Base-by-base conservation (phyloP, 2,888 invertebrate species). In the Calliphora vomitoria region DNA sequence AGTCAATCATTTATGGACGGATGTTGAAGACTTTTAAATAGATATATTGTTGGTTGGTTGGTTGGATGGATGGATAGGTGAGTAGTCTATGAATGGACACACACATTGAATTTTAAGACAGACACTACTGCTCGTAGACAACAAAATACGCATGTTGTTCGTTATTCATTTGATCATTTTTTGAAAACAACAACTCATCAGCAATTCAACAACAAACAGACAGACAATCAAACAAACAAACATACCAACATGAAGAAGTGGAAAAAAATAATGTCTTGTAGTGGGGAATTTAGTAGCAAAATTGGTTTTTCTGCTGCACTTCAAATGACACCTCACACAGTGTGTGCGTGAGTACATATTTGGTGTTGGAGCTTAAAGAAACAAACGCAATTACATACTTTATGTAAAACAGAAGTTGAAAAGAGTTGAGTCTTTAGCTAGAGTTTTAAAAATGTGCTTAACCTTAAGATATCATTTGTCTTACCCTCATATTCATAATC, bases 1-100 rank as follows among this genome's bases (percentile, higher is more conserved):
- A 64, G 76, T 85, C 76, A 78, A 71, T 82, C 71, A 85, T 64
- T 44, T 75, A 62, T 82, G 62, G 68, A 74, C 35, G 38, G 41
- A 25, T 79, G 75, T 62, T 82, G 68, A 75, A 75, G 11, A 47
- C 58, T 82, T 75, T 68, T 35, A 58, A 75, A 75, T 66, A 55
- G 44, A 41, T 25, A 66, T 25, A 53, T 31, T 15, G 72, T 41
- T 69, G 68, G 38, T 15, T 69, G 58, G 35, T 31, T 53, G 53
- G 50, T 50, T 75, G 60, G 41, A 47, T 68, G 44, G 62, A 10
- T 71, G 50, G 47, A 41, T 76, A 4, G 62, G n/a, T 41, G 35
- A 35, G 35, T 35, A 58, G 55, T 75, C 25, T 10, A 44, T 62
- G 41, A 62, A 11, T 64, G 84, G 78, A 72, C 84, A 72, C 84